These are phyloP conservation scores for Drosophila pectinifera DNA, from an alignment of 1,140 invertebrate species.

Conservation along the genomic window DNA sequence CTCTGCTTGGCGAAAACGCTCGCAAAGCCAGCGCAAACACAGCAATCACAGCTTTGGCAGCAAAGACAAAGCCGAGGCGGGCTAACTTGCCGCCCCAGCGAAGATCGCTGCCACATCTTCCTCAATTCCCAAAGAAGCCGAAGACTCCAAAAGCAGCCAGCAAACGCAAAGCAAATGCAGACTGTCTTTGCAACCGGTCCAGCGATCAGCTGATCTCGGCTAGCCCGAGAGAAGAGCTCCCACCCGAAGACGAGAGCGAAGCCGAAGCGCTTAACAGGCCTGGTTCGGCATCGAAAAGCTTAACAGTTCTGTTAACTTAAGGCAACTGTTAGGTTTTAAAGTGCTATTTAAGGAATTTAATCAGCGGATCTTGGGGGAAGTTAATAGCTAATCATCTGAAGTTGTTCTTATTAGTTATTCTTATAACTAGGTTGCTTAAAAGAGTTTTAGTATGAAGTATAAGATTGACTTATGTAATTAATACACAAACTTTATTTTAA, in stretches of 20 bases:
- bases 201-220: conserved; percentile 56
- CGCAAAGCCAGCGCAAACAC: conserved; percentile 45
- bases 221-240: conserved; percentile 10
- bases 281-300: neutral
- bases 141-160: conserved; percentile 35
- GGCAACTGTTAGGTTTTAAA: neutral
- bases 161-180: conserved; percentile 43
- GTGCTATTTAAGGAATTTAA: conserved; percentile 7
- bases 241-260: conserved; percentile 28
- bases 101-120: conserved; percentile 56
- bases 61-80: conserved; percentile 38
- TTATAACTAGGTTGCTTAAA: too few species aligned
- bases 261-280: conserved; percentile 20
- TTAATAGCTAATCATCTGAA: neutral
- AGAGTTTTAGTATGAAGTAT: too few species aligned
- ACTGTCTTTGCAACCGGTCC: conserved; percentile 64
- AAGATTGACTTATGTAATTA: too few species aligned
- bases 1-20: conserved; percentile 64
- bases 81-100: conserved; percentile 56
- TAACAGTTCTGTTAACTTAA: conserved; percentile 33
- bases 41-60: conserved; percentile 28
- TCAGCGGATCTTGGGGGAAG: neutral
- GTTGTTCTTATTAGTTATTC: neutral
- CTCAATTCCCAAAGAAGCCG: conserved; percentile 48
- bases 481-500: too few species aligned